Percentiles rank a stretch among this genome's conserved stretches.
Evolutionary conservation across 2,888 invertebrate genomes (phyloP).

Genomic region (Macrosoma leucophasiata): DNA sequence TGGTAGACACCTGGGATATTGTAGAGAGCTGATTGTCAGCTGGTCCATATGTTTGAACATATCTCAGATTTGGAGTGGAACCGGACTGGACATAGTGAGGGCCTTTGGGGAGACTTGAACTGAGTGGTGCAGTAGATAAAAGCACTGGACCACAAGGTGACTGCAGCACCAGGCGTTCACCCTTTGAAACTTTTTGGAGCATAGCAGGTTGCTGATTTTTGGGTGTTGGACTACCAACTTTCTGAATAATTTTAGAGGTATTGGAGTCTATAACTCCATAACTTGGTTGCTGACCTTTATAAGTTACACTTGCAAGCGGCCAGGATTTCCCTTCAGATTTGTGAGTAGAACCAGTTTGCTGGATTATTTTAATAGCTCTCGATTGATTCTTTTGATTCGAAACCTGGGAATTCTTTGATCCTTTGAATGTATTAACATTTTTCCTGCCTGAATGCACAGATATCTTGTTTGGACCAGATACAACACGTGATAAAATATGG

Average conservation of each 20-base stretch:
- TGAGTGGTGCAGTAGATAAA: slow-evolving; percentile 58
- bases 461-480: slow-evolving; percentile 68
- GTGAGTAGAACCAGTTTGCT: slow-evolving; percentile 56
- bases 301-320: slow-evolving; percentile 57
- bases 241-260: slow-evolving; percentile 62
- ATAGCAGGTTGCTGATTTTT: slow-evolving; percentile 46
- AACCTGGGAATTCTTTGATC: slow-evolving; percentile 53
- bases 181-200: slow-evolving; percentile 54
- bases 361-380: slow-evolving; percentile 74
- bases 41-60: slow-evolving; percentile 60
- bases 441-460: slow-evolving; percentile 66
- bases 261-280: slow-evolving; percentile 55
- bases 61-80: slow-evolving; percentile 59
- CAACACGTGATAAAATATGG: slow-evolving; percentile 66
- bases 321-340: slow-evolving; percentile 62
- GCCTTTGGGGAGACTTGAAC: slow-evolving; percentile 56
- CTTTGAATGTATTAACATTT: slow-evolving; percentile 55
- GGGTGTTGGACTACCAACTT: slow-evolving; percentile 60
- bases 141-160: slow-evolving; percentile 65
- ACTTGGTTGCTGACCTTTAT: slow-evolving; percentile 49
- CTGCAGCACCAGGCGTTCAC: slow-evolving; percentile 60
- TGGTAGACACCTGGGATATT: slow-evolving; percentile 72
- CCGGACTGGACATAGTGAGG: slow-evolving; percentile 70
- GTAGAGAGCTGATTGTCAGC: slow-evolving; percentile 54
- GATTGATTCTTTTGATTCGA: slow-evolving; percentile 59